Evolutionary conservation across 2,888 invertebrate genomes (phyloP), one percentile per base, ranked within the genome.

Genomic region (Stenoptilia bipunctidactyla): DNA sequence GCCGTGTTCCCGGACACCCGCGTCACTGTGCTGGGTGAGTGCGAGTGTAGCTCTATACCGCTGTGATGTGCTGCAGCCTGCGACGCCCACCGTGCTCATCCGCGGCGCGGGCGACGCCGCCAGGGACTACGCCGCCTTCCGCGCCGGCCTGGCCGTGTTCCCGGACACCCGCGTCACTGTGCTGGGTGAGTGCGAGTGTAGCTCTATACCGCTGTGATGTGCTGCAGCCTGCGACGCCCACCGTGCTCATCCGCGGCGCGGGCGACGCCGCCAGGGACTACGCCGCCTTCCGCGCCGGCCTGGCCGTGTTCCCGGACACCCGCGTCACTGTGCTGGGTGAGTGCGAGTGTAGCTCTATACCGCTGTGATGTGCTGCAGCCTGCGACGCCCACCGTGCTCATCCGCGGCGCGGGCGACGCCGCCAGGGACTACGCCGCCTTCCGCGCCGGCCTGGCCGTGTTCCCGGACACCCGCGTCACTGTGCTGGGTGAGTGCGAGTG

Each of bases 371-470:
- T 96, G 20, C 85, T 94, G 51, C 90, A 93, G 52, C 92, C 93
- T 4, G 93, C 92, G 62, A 91, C 92, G 40, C 95, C 96, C 33
- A 90, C 90, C 54, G 93, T 95, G 59, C 88, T 90, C 41, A 87
- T 96, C 45, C 91, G 91, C 66, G 96, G 96, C 42, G 89, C 90
- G 25, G 88, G 89, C 30, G 92, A 93, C 72, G 87, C 93, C 48
- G 92, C 93, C n/a, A 84, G 92, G 15, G 93, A 94, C 71, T 94
- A 94, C 71, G 89, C 92, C 45, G 92, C 93, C 66, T 92, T 96
- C 82, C 86, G 93, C 44, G 86, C 90, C 43, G 98, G 98, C 0
- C 92, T 97, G 13, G 86, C 91, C 15, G 93, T 98, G 38, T 92
- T 98, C 79, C 92, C 94, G 1, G 94, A 95, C 58, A 88, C 97